phyloP scores from a whole-genome alignment of 2,888 invertebrate species.

The Urechis unicinctus region DNA sequence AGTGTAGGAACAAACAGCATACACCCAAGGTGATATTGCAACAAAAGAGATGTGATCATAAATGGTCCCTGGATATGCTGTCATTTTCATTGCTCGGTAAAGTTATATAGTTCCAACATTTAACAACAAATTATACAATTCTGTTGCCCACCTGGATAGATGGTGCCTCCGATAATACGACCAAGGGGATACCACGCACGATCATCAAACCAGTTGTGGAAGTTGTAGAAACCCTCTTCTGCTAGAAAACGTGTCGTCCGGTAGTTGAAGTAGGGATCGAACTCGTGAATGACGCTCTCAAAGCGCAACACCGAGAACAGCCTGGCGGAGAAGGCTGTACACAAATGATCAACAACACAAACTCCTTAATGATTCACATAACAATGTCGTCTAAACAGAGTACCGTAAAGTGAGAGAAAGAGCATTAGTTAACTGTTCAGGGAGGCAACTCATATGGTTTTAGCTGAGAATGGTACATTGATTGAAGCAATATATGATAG shows the following conservation, averaged over 20 bases:
- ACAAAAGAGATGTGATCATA: no score
- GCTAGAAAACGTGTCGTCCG: constrained; percentile 99
- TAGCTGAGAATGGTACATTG: no score
- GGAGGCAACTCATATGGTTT: no score
- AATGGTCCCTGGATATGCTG: no score
- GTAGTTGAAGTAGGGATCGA: constrained; percentile 88
- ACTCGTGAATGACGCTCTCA: constrained; percentile 99
- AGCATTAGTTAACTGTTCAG: no score
- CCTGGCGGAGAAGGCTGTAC: constrained; percentile 56
- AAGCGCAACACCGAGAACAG: constrained; percentile 98
- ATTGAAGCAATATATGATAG: no score
- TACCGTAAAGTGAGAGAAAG: no score
- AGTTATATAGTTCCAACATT: not conserved
- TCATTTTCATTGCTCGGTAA: no score
- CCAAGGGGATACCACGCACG: constrained; percentile 99
- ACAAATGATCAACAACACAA: constrained; percentile 1
- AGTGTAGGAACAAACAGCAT: no score
- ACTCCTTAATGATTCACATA: no score
- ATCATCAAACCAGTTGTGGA: constrained; percentile 99
- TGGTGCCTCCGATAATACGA: constrained; percentile 97
- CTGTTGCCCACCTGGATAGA: constrained; percentile 30
- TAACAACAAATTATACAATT: not conserved
- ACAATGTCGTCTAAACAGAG: no score
- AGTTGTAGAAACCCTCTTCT: constrained; percentile 97
- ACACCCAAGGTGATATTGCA: not conserved